Conservation (phyloP, 2,797 vertebrate genomes). For the Enteromius mattozi region DNA sequence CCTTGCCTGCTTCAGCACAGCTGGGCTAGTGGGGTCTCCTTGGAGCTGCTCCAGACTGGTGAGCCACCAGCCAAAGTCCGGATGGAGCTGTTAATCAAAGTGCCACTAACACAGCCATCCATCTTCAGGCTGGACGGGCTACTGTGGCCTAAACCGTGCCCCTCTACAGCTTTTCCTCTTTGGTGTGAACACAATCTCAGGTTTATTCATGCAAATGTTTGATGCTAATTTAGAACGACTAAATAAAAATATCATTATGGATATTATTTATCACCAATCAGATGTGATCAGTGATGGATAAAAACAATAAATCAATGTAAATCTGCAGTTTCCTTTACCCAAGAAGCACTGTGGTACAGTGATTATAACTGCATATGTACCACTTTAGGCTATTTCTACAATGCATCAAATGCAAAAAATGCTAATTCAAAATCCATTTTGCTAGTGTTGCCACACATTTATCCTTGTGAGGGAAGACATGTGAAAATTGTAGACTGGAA, state of each 20-base stretch:
- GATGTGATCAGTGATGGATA: background rate
- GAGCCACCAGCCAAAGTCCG: conserved; percentile 40
- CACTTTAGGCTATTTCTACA: background rate
- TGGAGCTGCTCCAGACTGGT: conserved; percentile 48
- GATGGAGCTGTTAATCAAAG: conserved; percentile 56
- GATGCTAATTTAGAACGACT: background rate
- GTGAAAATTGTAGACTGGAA: background rate
- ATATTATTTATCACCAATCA: background rate
- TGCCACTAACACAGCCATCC: conserved; percentile 44
- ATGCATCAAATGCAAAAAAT: background rate
- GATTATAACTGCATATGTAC: background rate
- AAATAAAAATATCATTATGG: background rate
- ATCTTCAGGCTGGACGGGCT: conserved; percentile 17
- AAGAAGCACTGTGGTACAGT: background rate
- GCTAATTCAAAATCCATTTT: background rate
- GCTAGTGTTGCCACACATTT: background rate
- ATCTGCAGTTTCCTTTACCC: background rate
- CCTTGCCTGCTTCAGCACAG: conserved; percentile 47
- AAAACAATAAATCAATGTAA: background rate
- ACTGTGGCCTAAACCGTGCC: conserved; percentile 4
- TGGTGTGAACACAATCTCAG: conserved; percentile 23
- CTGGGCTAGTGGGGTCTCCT: conserved; percentile 48
- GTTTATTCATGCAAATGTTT: conserved; percentile 10
- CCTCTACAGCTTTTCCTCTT: conserved; percentile 23
- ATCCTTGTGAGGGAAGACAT: background rate